Conservation (phyloP, 2,113 vertebrate species). For the Brachypodius melanocephalos region DNA sequence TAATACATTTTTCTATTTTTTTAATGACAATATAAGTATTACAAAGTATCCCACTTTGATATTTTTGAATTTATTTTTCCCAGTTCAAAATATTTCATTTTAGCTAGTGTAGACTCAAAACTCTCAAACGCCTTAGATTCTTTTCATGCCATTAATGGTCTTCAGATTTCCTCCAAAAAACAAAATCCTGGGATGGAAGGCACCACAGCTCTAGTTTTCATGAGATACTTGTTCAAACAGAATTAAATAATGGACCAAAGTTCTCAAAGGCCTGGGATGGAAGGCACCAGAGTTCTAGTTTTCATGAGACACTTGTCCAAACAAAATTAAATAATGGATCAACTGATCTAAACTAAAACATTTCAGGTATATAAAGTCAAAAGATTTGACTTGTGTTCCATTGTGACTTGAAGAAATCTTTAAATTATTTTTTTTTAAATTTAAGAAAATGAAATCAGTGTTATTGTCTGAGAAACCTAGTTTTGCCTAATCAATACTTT, state of each 20-base stretch:
- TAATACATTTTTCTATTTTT: not conserved
- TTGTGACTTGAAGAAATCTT: not conserved
- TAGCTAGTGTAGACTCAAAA: not conserved
- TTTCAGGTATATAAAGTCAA: not conserved
- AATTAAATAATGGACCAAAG: not conserved
- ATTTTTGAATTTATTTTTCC: not conserved
- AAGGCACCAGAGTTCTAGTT: not conserved
- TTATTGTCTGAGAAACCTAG: not conserved
- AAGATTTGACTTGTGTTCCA: not conserved
- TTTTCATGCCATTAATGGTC: not conserved
- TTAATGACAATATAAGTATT: not conserved
- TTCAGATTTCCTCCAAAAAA: not conserved
- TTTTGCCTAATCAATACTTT: not conserved
- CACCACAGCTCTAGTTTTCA: not conserved
- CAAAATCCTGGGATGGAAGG: not conserved
- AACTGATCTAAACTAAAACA: not conserved
- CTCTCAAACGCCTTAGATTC: not conserved
- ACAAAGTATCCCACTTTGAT: not conserved
- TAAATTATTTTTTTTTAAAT: not conserved
- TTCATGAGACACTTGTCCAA: not conserved
- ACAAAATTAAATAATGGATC: not conserved
- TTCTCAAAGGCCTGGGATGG: not conserved
- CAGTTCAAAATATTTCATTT: not conserved
- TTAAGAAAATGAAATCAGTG: not conserved
- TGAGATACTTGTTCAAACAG: not conserved